These are phyloP conservation scores for Agrochola lota DNA, from an alignment of 2,888 invertebrate species.

Conservation along the genomic window DNA sequence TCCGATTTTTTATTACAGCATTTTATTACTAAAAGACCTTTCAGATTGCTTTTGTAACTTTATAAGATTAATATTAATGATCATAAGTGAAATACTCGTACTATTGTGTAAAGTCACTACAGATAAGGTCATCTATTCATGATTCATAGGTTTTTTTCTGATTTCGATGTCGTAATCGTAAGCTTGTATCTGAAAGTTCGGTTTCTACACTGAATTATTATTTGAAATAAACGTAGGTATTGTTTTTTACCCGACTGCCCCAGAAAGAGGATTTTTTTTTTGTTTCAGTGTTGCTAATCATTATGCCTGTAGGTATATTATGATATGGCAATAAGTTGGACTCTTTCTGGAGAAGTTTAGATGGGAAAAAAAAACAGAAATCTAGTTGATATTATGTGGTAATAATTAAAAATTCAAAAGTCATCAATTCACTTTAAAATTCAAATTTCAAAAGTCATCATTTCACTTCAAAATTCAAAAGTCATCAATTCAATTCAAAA, in stretches of 20 bases:
- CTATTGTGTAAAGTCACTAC: background rate
- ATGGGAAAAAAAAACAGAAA: background rate
- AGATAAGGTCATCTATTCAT: conserved; percentile 1
- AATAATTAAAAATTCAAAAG: background rate
- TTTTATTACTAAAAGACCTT: background rate
- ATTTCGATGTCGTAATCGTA: background rate
- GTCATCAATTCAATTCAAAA: no score
- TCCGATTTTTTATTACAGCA: conserved; percentile 8
- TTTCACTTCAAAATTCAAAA: no score
- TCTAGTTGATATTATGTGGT: background rate
- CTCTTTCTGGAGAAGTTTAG: background rate
- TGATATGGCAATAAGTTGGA: background rate
- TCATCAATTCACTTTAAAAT: no score
- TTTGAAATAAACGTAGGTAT: background rate
- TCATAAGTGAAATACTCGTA: background rate
- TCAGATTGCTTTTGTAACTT: conserved; percentile 8
- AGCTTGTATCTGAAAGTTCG: background rate
- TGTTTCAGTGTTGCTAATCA: background rate
- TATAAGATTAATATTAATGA: background rate
- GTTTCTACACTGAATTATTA: background rate
- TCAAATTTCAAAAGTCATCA: no score
- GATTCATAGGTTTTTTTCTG: background rate
- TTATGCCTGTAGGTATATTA: background rate
- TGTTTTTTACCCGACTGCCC: no score
- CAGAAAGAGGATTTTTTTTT: background rate